A percentile compares a stretch with the other conserved stretches of the same genome.
Evolutionary conservation across 2,888 invertebrate species (phyloP).

Genomic region (Sarcophaga carnaria): DNA sequence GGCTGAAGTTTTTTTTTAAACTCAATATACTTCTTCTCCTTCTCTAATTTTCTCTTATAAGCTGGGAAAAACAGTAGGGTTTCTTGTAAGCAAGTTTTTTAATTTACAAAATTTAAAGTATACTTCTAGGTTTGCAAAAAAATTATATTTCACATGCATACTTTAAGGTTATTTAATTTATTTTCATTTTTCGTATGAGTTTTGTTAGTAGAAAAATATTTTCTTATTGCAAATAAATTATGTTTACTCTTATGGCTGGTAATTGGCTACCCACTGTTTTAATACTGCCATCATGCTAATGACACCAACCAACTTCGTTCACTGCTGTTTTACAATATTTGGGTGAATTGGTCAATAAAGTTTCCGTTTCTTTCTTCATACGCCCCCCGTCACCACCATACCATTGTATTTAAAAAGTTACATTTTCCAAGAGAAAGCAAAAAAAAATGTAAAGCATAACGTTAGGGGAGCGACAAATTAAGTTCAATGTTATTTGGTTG

Average conservation of each 20-base stretch:
- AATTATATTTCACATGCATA: too few species aligned
- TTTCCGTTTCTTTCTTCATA: constrained; percentile 32
- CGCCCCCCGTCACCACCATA: too few species aligned
- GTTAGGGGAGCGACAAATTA: neutral
- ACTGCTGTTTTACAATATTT: constrained; percentile 24
- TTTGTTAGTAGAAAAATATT: neutral
- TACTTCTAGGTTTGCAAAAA: too few species aligned
- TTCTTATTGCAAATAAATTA: neutral
- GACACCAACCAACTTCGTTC: constrained; percentile 1
- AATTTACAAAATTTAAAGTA: neutral
- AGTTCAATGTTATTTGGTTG: neutral
- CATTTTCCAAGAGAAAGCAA: neutral
- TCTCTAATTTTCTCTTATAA: neutral
- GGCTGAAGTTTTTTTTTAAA: neutral
- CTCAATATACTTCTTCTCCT: neutral
- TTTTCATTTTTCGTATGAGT: too few species aligned
- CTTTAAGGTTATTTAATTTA: too few species aligned
- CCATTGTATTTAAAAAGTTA: neutral
- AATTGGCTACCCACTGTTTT: constrained; percentile 32
- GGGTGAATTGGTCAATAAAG: constrained; percentile 53
- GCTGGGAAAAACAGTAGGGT: neutral
- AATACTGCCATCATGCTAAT: constrained; percentile 40
- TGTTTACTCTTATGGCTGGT: neutral
- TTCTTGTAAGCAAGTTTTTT: neutral
- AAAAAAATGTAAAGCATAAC: neutral